Conservation (phyloP, 2,888 invertebrate species). For the Drosophila phalerata region DNA sequence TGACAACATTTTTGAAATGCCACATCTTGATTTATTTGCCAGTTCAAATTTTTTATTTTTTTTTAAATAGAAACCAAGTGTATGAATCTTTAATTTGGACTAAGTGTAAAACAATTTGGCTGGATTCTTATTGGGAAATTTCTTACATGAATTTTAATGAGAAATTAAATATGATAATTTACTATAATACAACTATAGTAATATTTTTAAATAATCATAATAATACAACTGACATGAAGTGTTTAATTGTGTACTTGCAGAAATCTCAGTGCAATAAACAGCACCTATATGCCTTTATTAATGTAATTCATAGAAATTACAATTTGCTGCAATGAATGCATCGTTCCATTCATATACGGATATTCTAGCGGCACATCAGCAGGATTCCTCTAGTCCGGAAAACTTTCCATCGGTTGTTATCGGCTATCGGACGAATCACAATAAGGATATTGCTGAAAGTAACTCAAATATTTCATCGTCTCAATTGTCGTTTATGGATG, state of each 20-base stretch:
- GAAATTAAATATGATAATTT: too few species aligned
- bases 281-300: constrained; percentile 71
- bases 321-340: constrained; percentile 92
- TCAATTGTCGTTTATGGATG: constrained; percentile 84
- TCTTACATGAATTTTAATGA: too few species aligned
- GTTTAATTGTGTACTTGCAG: constrained; percentile 33
- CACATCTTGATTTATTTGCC: too few species aligned
- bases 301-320: constrained; percentile 63
- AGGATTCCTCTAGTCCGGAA: constrained; percentile 89
- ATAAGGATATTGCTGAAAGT: constrained; percentile 84
- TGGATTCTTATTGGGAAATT: constrained; percentile 1
- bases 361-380: constrained; percentile 90
- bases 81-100: too few species aligned
- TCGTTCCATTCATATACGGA: constrained; percentile 95
- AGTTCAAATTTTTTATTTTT: too few species aligned
- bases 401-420: constrained; percentile 87
- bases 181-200: too few species aligned
- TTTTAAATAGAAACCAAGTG: too few species aligned
- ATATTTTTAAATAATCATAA: too few species aligned
- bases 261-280: constrained; percentile 59
- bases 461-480: constrained; percentile 84
- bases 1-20: not conserved
- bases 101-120: not conserved
- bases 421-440: constrained; percentile 85
- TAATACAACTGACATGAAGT: not conserved